Base-by-base conservation (phyloP, 2,113 vertebrate species). In the Tyto alba region DNA sequence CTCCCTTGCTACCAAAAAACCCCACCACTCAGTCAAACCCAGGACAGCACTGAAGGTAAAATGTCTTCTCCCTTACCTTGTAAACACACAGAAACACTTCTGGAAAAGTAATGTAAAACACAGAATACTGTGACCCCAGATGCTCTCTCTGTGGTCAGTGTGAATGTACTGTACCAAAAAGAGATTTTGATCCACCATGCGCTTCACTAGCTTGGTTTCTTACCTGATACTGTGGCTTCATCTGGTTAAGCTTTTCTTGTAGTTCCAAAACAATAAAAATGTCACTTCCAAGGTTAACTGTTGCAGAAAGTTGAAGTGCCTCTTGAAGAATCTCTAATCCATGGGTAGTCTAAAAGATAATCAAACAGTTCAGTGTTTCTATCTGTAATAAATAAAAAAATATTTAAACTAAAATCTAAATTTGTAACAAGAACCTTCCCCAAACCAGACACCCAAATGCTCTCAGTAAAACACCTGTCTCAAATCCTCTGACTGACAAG, bases 191-290 rank as follows among this genome's bases (percentile, higher is more conserved):
- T 4, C 5, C 21, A n/a, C 6, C 10, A 5, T 22, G 16, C 14
- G 20, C 12, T 50, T 63, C 59, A 47, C 32, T 50, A 57, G 29
- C 12, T 74, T 57, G 7, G 18, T 63, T 95, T 57, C 93, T 98
- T 79, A 99, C 99, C 96, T 98, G 98, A 86, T 98, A 98, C 72
- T 98, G 98, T 41, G 98, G 98, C 88, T 98, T 98, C 94, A 98
- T 98, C 91, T 98, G 93, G 36, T 89, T 98, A 96, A 99, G 98
- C 67, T 96, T 98, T 73, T 98, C 97, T 77, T 97, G 97, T 73
- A 99, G 96, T 66, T 97, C 98, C 80, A 97, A 93, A 91, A 98
- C 93, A 76, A 90, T 89, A 73, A 89, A 95, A 84, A 98, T 83
- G 75, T 98, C 97, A 76, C 95, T 98, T 94, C 98, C 98, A 85